Evolutionary conservation across 30 jellyfish, hydroid and myxozoan genomes (phyloP).

Genomic region (Phacellophora camtschatica): DNA sequence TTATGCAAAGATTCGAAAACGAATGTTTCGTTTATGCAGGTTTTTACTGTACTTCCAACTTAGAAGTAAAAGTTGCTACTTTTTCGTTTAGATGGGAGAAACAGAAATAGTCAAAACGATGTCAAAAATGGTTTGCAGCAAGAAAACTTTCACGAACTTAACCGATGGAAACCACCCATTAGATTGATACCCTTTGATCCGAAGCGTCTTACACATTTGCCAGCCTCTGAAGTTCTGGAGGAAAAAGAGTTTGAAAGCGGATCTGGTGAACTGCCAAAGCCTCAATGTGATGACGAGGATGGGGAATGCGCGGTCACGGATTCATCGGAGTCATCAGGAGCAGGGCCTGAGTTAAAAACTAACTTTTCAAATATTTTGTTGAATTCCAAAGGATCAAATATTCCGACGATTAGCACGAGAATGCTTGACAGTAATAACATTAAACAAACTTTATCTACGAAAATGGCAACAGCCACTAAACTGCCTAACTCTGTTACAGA

Average conservation of each 20-base stretch:
- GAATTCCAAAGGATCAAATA: too few species aligned
- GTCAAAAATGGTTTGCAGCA: slow-evolving; percentile 31
- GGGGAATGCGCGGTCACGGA: slow-evolving; percentile 35
- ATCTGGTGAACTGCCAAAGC: slow-evolving; percentile 20
- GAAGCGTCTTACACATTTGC: slow-evolving; percentile 2
- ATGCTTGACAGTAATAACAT: too few species aligned
- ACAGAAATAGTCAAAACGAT: background rate
- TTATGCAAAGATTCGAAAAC: too few species aligned
- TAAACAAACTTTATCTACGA: too few species aligned
- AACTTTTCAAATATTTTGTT: too few species aligned
- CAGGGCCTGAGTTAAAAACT: background rate
- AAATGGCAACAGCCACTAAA: too few species aligned
- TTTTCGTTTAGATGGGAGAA: background rate
- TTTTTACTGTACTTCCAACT: background rate
- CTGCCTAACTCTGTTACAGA: too few species aligned
- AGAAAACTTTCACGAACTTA: slow-evolving; percentile 55
- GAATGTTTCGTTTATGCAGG: background rate
- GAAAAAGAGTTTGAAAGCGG: slow-evolving; percentile 16
- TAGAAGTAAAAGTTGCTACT: background rate
- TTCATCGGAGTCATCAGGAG: background rate
- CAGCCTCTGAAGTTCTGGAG: background rate
- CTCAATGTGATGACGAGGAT: slow-evolving; percentile 61
- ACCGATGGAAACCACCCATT: slow-evolving; percentile 68
- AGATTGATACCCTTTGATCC: slow-evolving; percentile 56
- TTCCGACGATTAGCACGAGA: too few species aligned